Evolutionary conservation across 2,113 vertebrate genomes (phyloP), one percentile per base, ranked within the genome.

Genomic region (Scytalopus superciliaris): DNA sequence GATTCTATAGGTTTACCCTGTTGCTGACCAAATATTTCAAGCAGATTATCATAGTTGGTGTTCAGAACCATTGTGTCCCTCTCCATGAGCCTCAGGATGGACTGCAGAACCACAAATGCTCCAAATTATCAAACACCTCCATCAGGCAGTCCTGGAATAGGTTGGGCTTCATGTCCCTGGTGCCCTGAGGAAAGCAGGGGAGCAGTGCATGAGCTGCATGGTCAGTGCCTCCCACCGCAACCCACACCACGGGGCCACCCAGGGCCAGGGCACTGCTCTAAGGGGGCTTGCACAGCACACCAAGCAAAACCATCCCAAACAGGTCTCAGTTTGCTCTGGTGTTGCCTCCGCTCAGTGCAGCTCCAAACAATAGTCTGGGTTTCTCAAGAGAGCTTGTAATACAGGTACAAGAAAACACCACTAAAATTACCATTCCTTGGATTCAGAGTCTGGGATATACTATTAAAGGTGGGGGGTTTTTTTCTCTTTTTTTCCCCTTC

Each of bases 121-220:
- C 98, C 83, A 98, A 91, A 68, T 59, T 96, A 83, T 98, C 98
- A 17, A 98, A 98, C 7, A 98, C 84, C 68, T 98, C 98, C 98
- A 98, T 98, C 30, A 98, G 80, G 84, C 98, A 98, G 47, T 98
- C 98, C 94, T 98, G 98, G 97, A 98, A 98, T 96, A 98, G 98
- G 96, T 56, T 98, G 70, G 98, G 98, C 85, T 98, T 98, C 5
- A 86, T 95, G 87, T 98, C 97, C 4, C 97, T 98, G 0, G 97
- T 98, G 7, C 96, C 97, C 98, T 98, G 33, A 1, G 21, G 69
- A n/a, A n/a, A n/a, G n/a, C n/a, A n/a, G n/a, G n/a, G n/a, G n/a
- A n/a, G n/a, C 30, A 15, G 2, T 55, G 52, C 7, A 2, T 73
- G 28, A 94, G 63, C 37, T 62, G 27, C 3, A 1, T 3, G 7